Evolutionary conservation across 1,140 invertebrate genomes (phyloP).

Genomic region (Magallana angulata): DNA sequence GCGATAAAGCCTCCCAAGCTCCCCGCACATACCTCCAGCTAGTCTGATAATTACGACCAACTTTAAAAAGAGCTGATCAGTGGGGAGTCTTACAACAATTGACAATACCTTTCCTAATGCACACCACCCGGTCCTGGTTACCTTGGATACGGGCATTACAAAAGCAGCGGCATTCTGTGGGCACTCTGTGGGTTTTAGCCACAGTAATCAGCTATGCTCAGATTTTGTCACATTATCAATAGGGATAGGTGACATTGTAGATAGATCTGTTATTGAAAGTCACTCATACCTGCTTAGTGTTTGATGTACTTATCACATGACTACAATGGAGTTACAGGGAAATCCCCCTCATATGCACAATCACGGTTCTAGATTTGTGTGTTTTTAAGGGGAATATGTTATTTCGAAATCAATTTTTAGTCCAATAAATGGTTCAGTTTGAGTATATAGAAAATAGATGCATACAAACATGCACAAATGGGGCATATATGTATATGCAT

Average conservation of each 20-base stretch:
- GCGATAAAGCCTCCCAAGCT: slow-evolving; percentile 9
- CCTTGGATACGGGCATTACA: slow-evolving; percentile 18
- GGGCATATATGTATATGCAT: too few relatives aligned
- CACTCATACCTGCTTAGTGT: neutral
- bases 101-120: slow-evolving; percentile 12
- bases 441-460: too few relatives aligned
- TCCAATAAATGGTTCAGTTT: too few relatives aligned
- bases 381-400: too few relatives aligned
- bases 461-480: too few relatives aligned
- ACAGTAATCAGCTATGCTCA: neutral
- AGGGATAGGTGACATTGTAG: slow-evolving; percentile 31
- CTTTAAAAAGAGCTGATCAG: slow-evolving; percentile 30
- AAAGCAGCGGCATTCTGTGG: slow-evolving; percentile 10
- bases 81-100: slow-evolving; percentile 19
- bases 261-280: neutral
- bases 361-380: too few relatives aligned
- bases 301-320: neutral
- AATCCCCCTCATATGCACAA: too few relatives aligned
- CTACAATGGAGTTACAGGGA: too few relatives aligned
- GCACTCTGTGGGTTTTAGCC: neutral
- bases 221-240: slow-evolving; percentile 26
- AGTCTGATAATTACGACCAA: slow-evolving; percentile 26
- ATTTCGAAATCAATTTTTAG: too few relatives aligned
- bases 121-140: slow-evolving; percentile 1
- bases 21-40: slow-evolving; percentile 5